Conservation (phyloP, 2,113 vertebrate species). For the Telmatochromis brichardi region DNA sequence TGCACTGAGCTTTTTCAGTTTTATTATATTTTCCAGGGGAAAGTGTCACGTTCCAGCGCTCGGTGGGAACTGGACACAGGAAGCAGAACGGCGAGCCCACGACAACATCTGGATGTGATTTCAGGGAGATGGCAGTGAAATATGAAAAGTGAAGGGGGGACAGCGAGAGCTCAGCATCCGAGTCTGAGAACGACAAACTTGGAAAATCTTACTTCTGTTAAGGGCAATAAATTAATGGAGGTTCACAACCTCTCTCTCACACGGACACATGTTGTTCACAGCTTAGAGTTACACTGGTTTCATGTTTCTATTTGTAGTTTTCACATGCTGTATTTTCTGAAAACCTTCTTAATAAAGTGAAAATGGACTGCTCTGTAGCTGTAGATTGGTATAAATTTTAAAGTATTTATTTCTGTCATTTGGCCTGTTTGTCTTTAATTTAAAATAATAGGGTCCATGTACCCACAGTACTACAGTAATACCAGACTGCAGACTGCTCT, state of each 20-base stretch:
- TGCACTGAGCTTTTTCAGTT: constrained; percentile 55
- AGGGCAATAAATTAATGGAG: background rate
- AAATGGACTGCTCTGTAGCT: background rate
- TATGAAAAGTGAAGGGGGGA: constrained; percentile 53
- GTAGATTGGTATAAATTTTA: background rate
- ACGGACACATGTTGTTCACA: background rate
- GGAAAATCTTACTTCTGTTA: background rate
- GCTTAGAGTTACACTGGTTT: background rate
- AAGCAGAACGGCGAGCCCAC: constrained; percentile 53
- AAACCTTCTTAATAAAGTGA: background rate
- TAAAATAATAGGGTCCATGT: background rate
- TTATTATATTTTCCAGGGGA: constrained; percentile 73
- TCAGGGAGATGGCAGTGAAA: constrained; percentile 56
- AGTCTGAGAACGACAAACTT: background rate
- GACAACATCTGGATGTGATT: constrained; percentile 76
- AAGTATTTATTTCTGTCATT: background rate
- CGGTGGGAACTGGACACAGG: constrained; percentile 67
- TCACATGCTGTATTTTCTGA: background rate
- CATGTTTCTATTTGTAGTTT: background rate
- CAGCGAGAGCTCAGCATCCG: background rate
- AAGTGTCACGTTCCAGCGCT: constrained; percentile 71
- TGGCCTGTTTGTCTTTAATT: background rate
- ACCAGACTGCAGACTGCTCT: background rate
- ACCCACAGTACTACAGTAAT: background rate
- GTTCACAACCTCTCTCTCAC: background rate